Percentiles rank a stretch among this genome's conserved stretches.
Conservation (phyloP, 2,888 invertebrate species). For the Schizotus pectinicornis region DNA sequence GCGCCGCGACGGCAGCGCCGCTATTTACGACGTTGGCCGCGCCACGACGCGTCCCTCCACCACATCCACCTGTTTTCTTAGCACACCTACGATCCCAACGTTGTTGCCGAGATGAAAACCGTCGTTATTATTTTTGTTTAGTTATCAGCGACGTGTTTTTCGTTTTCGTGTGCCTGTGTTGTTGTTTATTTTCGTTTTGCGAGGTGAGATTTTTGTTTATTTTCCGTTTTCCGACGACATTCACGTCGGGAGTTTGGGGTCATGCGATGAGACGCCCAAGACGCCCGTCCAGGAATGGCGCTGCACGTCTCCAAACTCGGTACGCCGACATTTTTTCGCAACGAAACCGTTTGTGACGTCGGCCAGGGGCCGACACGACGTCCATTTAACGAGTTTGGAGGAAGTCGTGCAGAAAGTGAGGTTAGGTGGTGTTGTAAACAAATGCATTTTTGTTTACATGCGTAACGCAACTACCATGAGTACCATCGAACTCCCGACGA, state of each 20-base stretch:
- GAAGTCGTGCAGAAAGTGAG: not conserved
- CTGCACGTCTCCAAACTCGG: not conserved
- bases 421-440: not conserved
- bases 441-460: no score
- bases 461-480: no score
- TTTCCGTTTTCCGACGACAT: constrained; percentile 38
- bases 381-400: not conserved
- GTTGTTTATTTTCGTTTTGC: constrained; percentile 42
- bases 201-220: constrained; percentile 48
- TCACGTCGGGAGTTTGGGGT: constrained; percentile 38
- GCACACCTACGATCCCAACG: constrained; percentile 44
- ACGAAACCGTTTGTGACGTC: not conserved
- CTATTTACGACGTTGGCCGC: constrained; percentile 59
- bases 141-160: constrained; percentile 33
- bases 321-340: not conserved
- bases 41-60: constrained; percentile 57
- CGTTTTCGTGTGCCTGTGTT: constrained; percentile 33
- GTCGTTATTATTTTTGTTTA: constrained; percentile 25
- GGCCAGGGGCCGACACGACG: not conserved
- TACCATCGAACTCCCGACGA: no score
- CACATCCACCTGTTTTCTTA: constrained; percentile 54
- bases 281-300: constrained; percentile 37
- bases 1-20: constrained; percentile 60
- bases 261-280: constrained; percentile 53
- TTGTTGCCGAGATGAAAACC: constrained; percentile 21